Percentiles rank a stretch among this genome's conserved stretches.
These are phyloP conservation scores for Protobothrops flavoviridis DNA, from an alignment of 2,113 vertebrate genomes.

Conservation along the genomic window DNA sequence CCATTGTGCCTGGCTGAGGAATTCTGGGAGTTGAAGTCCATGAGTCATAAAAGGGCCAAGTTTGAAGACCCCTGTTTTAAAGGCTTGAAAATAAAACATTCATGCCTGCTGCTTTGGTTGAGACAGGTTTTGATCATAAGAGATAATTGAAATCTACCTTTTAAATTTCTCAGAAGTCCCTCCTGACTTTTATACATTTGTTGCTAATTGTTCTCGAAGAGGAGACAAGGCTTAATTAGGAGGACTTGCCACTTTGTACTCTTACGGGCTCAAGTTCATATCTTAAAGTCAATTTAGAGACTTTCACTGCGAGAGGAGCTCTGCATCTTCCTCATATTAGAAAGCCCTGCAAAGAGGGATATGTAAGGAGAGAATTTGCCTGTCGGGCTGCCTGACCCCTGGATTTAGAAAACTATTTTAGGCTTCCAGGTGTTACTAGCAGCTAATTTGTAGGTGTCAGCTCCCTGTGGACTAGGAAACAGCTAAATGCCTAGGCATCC, in stretches of 20 bases:
- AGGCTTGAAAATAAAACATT: background rate
- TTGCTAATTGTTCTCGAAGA: background rate
- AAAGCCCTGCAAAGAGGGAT: background rate
- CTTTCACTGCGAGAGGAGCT: too few species aligned
- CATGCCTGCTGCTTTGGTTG: background rate
- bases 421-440: conserved; percentile 1
- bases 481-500: background rate
- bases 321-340: background rate
- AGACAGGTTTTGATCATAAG: background rate
- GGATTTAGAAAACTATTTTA: background rate
- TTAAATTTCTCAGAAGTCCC: background rate
- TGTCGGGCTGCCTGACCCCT: background rate
- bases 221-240: background rate
- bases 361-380: background rate
- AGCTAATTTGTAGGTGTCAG: conserved; percentile 12
- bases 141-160: background rate
- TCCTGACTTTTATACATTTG: background rate
- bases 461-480: background rate
- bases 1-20: too few species aligned
- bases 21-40: too few species aligned
- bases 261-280: background rate
- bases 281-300: background rate
- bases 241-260: background rate
- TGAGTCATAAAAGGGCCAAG: too few species aligned
- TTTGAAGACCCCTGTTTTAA: background rate